Evolutionary conservation across 2,113 vertebrate species (phyloP).

Genomic region (Eulacestoma nigropectus): DNA sequence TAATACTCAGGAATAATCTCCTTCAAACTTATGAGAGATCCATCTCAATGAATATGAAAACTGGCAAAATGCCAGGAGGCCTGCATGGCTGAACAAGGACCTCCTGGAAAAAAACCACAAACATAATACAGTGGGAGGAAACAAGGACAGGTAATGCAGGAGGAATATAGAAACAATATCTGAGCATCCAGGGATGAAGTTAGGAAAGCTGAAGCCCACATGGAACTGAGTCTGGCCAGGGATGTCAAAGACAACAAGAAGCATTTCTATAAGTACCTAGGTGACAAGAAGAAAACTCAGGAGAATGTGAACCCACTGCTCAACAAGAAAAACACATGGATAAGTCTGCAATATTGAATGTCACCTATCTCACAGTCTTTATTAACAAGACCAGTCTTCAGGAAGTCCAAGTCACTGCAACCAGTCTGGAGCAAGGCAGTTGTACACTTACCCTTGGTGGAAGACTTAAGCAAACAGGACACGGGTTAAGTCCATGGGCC

Average conservation of each 20-base stretch:
- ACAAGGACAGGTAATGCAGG: not conserved
- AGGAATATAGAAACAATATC: not conserved
- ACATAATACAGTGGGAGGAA: not conserved
- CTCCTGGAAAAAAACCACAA: not conserved
- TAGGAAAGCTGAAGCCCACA: not conserved
- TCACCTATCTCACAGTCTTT: not conserved
- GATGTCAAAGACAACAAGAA: not conserved
- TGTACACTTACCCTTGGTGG: no score
- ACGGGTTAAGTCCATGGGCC: not conserved
- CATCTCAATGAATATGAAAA: not conserved
- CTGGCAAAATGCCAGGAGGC: not conserved
- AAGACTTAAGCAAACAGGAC: not conserved
- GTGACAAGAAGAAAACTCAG: not conserved
- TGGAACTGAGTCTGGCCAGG: not conserved
- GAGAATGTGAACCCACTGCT: not conserved
- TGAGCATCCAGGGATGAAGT: not conserved
- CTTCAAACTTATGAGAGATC: not conserved
- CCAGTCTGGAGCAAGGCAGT: not conserved
- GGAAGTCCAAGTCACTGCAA: not conserved
- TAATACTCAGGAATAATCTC: not conserved
- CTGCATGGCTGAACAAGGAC: not conserved
- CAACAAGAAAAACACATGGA: rapidly evolving
- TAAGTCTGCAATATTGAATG: not conserved
- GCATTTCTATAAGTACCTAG: not conserved
- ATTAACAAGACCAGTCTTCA: not conserved